Percentiles rank a stretch among this genome's conserved stretches.
Conservation (phyloP, 2,888 invertebrate species). For the Cataglyphis rosenhaueri region DNA sequence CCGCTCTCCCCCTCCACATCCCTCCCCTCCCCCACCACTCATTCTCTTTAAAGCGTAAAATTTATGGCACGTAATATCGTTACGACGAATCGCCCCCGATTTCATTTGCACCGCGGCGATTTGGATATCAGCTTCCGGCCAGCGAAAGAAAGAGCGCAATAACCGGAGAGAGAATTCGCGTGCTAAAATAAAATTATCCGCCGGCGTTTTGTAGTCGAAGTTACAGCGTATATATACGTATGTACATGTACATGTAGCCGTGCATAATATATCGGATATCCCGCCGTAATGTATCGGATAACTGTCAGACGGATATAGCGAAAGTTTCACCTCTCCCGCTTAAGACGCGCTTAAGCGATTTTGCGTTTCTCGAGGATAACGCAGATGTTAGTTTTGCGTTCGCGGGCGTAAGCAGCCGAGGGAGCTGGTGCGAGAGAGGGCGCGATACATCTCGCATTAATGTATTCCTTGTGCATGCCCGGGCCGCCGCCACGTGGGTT, state of each 20-base stretch:
- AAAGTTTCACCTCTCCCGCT: slow-evolving; percentile 43
- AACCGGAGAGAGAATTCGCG: slow-evolving; percentile 58
- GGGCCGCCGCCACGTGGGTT: slow-evolving; percentile 40
- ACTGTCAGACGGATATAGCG: slow-evolving; percentile 54
- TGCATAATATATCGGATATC: slow-evolving; percentile 53
- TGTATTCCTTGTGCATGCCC: slow-evolving; percentile 50
- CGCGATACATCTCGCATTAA: slow-evolving; percentile 47
- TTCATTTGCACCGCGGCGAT: slow-evolving; percentile 50
- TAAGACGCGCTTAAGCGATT: slow-evolving; percentile 53
- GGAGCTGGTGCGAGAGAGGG: neutral
- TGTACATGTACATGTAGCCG: neutral
- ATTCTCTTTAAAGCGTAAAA: slow-evolving; percentile 38
- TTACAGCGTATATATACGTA: neutral
- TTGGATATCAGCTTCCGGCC: neutral
- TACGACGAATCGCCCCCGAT: slow-evolving; percentile 61
- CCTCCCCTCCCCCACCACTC: neutral
- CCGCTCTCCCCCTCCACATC: neutral
- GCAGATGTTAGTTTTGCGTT: slow-evolving; percentile 53
- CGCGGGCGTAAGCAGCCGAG: slow-evolving; percentile 6
- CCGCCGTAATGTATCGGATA: slow-evolving; percentile 54
- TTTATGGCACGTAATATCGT: slow-evolving; percentile 70
- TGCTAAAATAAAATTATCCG: slow-evolving; percentile 69
- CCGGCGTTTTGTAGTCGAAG: slow-evolving; percentile 33
- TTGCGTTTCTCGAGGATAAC: slow-evolving; percentile 53
- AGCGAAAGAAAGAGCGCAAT: slow-evolving; percentile 52